Evolutionary conservation across 2,113 vertebrate species (phyloP).

Genomic region (Platichthys flesus): DNA sequence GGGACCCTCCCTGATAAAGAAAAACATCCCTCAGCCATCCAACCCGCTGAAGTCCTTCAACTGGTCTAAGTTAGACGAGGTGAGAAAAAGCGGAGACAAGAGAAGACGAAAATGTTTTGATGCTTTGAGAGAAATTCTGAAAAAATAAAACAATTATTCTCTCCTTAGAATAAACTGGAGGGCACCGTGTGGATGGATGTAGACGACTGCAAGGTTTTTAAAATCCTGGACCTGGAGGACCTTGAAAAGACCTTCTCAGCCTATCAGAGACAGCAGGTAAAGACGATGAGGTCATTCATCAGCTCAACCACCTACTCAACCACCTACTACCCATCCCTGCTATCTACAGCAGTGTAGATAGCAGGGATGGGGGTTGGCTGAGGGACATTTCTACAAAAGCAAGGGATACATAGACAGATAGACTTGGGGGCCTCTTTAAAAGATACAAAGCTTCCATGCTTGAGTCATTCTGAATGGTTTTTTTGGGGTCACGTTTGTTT

Average conservation of each 20-base stretch:
- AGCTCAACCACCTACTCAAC: no score
- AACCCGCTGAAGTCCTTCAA: constrained; percentile 99
- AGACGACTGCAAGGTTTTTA: constrained; percentile 92
- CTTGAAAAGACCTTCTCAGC: constrained; percentile 98
- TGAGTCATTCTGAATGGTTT: constrained; percentile 17
- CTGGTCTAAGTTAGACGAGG: constrained; percentile 96
- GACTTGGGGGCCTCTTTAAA: not conserved
- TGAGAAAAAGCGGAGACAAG: constrained; percentile 65
- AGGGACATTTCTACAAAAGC: not conserved
- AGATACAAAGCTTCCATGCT: constrained; percentile 21
- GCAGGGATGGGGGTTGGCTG: not conserved
- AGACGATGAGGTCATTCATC: not conserved
- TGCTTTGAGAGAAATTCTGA: constrained; percentile 1
- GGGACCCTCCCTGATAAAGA: constrained; percentile 88
- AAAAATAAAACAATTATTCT: not conserved
- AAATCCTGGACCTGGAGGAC: constrained; percentile 94
- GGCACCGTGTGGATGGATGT: constrained; percentile 95
- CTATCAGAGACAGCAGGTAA: constrained; percentile 99
- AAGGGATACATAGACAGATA: not conserved
- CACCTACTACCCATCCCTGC: no score
- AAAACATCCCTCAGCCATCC: constrained; percentile 92
- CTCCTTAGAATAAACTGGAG: constrained; percentile 92
- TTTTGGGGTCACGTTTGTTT: constrained; percentile 13
- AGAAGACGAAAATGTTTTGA: not conserved
- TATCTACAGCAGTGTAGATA: no score